phyloP scores from a whole-genome alignment of 2,888 invertebrate genomes.

The Venusia cambrica region DNA sequence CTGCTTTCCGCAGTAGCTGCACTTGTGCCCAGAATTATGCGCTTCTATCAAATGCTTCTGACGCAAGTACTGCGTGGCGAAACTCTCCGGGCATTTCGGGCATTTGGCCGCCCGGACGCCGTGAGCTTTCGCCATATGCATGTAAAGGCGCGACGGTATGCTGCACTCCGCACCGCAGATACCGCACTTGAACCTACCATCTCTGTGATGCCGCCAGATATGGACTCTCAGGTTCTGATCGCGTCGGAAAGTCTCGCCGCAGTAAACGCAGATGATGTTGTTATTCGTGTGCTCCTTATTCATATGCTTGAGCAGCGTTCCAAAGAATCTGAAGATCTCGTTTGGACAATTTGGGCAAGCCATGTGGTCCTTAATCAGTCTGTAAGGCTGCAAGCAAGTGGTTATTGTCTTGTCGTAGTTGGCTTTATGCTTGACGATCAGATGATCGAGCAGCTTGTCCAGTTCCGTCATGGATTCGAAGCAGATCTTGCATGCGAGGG shows the following conservation, averaged over 20 bases:
- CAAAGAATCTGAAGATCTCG: slow-evolving; percentile 67
- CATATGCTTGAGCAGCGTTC: slow-evolving; percentile 68
- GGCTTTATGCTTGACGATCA: slow-evolving; percentile 61
- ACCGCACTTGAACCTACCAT: slow-evolving; percentile 64
- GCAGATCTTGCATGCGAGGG: slow-evolving; percentile 66
- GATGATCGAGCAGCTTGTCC: slow-evolving; percentile 60
- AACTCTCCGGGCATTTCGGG: slow-evolving; percentile 64
- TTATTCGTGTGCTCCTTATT: slow-evolving; percentile 70
- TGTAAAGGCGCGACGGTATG: slow-evolving; percentile 68
- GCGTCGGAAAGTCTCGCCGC: slow-evolving; percentile 66
- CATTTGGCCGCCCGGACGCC: slow-evolving; percentile 72
- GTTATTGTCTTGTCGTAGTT: slow-evolving; percentile 68
- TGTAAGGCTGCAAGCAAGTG: slow-evolving; percentile 66
- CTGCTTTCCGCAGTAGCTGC: slow-evolving; percentile 63
- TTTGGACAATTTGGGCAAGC: slow-evolving; percentile 62
- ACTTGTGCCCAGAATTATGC: slow-evolving; percentile 70
- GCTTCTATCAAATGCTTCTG: slow-evolving; percentile 78
- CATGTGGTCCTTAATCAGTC: slow-evolving; percentile 65
- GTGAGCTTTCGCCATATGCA: slow-evolving; percentile 71
- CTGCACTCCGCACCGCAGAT: slow-evolving; percentile 66
- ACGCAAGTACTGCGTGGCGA: slow-evolving; percentile 75
- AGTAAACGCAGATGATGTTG: slow-evolving; percentile 71
- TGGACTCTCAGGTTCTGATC: slow-evolving; percentile 71
- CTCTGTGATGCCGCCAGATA: slow-evolving; percentile 69
- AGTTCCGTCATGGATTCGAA: slow-evolving; percentile 59